These are phyloP conservation scores for Chauna torquata DNA, from an alignment of 2,113 vertebrate genomes.

Conservation along the genomic window DNA sequence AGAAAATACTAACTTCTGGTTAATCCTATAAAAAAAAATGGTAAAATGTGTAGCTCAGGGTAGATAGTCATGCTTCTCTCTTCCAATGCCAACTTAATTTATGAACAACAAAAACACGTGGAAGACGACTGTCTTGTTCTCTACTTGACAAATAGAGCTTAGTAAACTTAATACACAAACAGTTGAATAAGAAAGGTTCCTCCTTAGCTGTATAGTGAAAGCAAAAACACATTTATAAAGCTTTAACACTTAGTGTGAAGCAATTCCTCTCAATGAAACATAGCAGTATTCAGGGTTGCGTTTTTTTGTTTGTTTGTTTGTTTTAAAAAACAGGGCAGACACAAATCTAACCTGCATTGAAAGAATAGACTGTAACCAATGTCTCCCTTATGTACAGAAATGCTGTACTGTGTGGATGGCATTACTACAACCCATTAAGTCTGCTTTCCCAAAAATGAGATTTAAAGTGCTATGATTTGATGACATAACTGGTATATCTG, in stretches of 20 bases:
- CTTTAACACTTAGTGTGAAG: background rate
- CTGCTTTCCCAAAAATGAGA: background rate
- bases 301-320: background rate
- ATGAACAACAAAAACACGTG: background rate
- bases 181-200: background rate
- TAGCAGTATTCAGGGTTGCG: background rate
- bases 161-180: background rate
- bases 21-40: background rate
- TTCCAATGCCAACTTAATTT: background rate
- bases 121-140: background rate
- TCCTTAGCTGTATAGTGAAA: background rate
- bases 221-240: background rate
- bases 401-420: background rate
- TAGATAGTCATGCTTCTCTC: background rate
- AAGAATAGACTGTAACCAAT: background rate
- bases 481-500: slow-evolving; percentile 36
- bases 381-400: background rate
- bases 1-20: background rate
- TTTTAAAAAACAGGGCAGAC: background rate
- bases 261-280: background rate
- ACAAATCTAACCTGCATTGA: background rate
- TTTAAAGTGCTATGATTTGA: slow-evolving; percentile 42
- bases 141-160: background rate
- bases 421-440: background rate
- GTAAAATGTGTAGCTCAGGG: background rate